Evolutionary conservation across 2,888 invertebrate genomes (phyloP).

Genomic region (Tiliacea aurago): DNA sequence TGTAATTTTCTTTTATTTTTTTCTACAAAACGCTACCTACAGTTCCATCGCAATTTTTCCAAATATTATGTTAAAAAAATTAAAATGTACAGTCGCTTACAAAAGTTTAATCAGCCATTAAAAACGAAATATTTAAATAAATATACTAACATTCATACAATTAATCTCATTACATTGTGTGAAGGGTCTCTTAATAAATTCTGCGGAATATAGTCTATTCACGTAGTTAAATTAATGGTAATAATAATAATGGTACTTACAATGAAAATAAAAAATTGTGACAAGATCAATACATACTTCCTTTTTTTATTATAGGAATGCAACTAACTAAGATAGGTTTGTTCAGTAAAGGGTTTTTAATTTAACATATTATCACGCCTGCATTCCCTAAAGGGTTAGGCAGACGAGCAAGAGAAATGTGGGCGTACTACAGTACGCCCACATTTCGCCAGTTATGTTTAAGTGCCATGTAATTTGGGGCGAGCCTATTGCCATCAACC

Average conservation of each 20-base stretch:
- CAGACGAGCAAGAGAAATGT: no score
- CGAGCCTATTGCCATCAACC: no score
- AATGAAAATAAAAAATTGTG: constrained; percentile 46
- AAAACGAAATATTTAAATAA: constrained; percentile 16
- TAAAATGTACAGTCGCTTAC: constrained; percentile 26
- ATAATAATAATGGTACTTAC: constrained; percentile 35
- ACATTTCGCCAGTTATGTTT: no score
- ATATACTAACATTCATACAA: constrained; percentile 16
- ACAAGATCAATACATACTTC: constrained; percentile 39
- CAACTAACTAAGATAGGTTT: constrained; percentile 9
- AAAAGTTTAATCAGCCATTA: constrained; percentile 34
- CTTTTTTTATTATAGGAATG: constrained; percentile 22
- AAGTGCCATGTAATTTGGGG: no score
- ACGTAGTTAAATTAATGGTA: constrained; percentile 11
- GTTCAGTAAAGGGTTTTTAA: background rate
- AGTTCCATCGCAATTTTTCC: background rate
- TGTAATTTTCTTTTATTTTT: constrained; percentile 6
- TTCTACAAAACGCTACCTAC: background rate
- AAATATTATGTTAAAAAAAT: background rate
- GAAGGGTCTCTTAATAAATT: constrained; percentile 31
- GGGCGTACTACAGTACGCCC: no score
- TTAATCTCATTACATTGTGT: constrained; percentile 58
- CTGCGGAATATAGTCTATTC: constrained; percentile 25
- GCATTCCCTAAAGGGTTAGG: no score
- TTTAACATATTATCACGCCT: background rate